A percentile compares a stretch with the other conserved stretches of the same genome.
Conservation (phyloP, 2,113 vertebrate species). For the Catagonus wagneri region DNA sequence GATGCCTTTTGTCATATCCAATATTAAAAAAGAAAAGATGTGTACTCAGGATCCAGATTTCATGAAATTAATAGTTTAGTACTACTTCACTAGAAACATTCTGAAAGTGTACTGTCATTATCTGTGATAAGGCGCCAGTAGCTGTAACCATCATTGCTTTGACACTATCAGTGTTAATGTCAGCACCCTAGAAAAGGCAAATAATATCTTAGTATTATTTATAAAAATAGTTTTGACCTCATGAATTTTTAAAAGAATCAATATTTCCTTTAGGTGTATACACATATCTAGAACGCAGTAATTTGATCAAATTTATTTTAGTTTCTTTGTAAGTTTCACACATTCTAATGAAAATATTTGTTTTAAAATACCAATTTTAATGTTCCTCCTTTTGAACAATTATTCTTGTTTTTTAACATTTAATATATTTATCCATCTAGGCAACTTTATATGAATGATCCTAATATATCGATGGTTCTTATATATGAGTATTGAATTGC, state of each 20-base stretch:
- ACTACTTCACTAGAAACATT: neutral
- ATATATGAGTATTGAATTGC: neutral
- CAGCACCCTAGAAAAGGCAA: neutral
- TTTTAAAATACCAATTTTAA: neutral
- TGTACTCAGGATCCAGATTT: neutral
- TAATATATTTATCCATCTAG: neutral
- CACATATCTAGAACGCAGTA: neutral
- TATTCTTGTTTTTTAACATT: neutral
- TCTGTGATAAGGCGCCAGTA: neutral
- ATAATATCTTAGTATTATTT: neutral
- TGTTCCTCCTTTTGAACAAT: neutral
- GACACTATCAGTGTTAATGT: neutral
- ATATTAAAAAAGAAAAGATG: neutral
- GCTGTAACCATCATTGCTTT: neutral
- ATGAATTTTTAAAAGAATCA: neutral
- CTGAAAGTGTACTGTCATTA: neutral
- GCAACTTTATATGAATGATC: neutral
- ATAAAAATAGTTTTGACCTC: neutral
- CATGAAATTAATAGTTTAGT: neutral
- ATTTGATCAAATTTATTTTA: neutral
- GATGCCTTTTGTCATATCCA: neutral
- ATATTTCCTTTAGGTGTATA: neutral
- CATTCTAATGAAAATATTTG: neutral
- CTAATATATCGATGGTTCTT: neutral
- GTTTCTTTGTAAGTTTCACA: neutral